Evolutionary conservation across 1,140 invertebrate genomes (phyloP), one percentile per base, ranked within the genome.

Genomic region (Sipha flava): DNA sequence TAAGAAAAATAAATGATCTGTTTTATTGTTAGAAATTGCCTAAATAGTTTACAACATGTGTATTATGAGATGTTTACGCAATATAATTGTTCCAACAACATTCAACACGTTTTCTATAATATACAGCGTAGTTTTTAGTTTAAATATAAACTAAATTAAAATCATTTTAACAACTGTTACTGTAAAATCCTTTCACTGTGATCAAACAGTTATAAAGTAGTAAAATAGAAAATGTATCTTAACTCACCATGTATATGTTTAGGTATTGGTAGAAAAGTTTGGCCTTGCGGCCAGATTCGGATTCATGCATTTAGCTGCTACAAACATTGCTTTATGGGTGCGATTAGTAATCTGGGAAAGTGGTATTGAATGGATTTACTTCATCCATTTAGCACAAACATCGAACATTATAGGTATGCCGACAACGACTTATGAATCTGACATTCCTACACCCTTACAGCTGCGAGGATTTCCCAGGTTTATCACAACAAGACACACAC

Each of bases 331-430:
- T 0, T 84, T 90, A 26, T 90, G 89, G 89, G 84, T 87, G 14
- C 86, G 89, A n/a, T 84, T 89, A n/a, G 85, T 90, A 18, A 87
- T 90, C 31, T 90, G 89, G 89, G 89, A 90, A 81, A 87, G 87
- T 2, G 87, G 87, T 0, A 87, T 87, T 47, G 87, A 88, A 80
- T 88, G 87, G 87, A 87, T 86, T 0, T 88, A 88, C 59, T 88
- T 87, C 45, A 86, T 88, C 4, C 85, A 88, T 62, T 81, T 88
- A 47, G 87, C 87, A 16, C 87, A 87, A 70, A 82, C 79, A 12
- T 80, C 62, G 23, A 83, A 49, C 82, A 83, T n/a, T n/a, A n/a
- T 64, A 49, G 82, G 3, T 79, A 84, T 14, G 81, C 77, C 81
- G 2, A 80, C 82, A 5, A 23, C 81, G 23, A 45, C 70, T 12